These are phyloP conservation scores for Pseudeuparius sepicola DNA, from an alignment of 2,888 invertebrate species.

Conservation along the genomic window DNA sequence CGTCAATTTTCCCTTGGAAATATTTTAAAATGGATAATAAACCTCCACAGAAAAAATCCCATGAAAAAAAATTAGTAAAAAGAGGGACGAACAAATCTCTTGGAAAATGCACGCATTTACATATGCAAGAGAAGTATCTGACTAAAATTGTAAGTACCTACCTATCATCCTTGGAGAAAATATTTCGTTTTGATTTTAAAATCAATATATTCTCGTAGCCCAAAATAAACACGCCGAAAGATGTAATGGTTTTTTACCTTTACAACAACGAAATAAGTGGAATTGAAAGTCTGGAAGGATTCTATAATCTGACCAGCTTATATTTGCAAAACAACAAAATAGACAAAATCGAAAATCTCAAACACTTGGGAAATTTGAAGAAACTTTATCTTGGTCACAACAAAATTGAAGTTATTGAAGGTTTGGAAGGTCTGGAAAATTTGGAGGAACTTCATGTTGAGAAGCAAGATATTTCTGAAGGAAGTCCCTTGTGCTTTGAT, in stretches of 20 bases:
- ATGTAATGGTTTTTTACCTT: constrained; percentile 51
- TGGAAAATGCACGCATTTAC: constrained; percentile 24
- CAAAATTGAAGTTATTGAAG: constrained; percentile 57
- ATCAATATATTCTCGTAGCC: constrained; percentile 21
- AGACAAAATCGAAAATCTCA: constrained; percentile 60
- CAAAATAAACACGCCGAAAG: constrained; percentile 26
- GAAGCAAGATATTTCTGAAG: constrained; percentile 47
- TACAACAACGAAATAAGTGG: constrained; percentile 53
- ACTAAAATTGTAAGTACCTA: constrained; percentile 24
- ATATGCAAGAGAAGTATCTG: constrained; percentile 26
- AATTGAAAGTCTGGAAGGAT: constrained; percentile 45
- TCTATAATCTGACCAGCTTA: constrained; percentile 49
- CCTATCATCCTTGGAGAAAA: not conserved
- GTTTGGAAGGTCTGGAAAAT: constrained; percentile 48
- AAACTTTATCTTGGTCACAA: constrained; percentile 70
- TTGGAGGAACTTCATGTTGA: constrained; percentile 60
- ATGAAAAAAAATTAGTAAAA: constrained; percentile 2
- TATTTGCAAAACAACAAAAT: constrained; percentile 79
- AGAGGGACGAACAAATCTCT: constrained; percentile 5
- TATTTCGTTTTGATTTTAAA: constrained; percentile 10
- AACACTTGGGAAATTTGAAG: constrained; percentile 53
- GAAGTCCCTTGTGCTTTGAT: constrained; percentile 57
- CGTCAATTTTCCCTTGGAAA: too few relatives aligned
- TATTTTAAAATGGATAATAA: too few relatives aligned
- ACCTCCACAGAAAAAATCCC: too few relatives aligned